A percentile compares a stretch with the other conserved stretches of the same genome.
Evolutionary conservation across 1,140 invertebrate genomes (phyloP).

Genomic region (Drosophila parabipectinata): DNA sequence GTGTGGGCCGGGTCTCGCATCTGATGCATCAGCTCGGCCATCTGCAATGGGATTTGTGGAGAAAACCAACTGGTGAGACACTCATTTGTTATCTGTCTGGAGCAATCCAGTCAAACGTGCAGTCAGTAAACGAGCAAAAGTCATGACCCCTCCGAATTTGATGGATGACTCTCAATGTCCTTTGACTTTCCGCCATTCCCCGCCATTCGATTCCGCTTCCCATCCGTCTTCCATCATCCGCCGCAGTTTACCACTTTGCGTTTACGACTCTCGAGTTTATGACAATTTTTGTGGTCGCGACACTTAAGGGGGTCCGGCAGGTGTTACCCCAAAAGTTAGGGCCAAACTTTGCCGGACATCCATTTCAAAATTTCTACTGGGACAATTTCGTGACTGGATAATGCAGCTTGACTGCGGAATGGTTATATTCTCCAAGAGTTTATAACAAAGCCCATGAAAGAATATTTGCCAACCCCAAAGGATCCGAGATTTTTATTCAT

Average conservation of each 20-base stretch:
- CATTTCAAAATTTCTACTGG: conserved; percentile 33
- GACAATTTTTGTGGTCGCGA: conserved; percentile 51
- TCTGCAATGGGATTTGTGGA: conserved; percentile 46
- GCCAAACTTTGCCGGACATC: conserved; percentile 17
- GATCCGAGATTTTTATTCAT: no score
- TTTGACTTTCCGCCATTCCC: background rate
- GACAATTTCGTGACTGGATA: conserved; percentile 27
- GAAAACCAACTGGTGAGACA: conserved; percentile 9
- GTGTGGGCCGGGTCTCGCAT: conserved; percentile 83
- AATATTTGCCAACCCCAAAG: background rate
- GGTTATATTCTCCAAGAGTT: background rate
- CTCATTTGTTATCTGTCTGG: conserved; percentile 5
- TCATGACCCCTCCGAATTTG: conserved; percentile 14
- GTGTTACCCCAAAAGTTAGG: background rate
- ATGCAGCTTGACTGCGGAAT: conserved; percentile 15
- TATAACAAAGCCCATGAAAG: conserved; percentile 6
- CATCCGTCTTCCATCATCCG: conserved; percentile 5
- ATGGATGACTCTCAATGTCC: conserved; percentile 19
- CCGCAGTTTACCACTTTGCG: conserved; percentile 4
- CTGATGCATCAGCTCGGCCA: conserved; percentile 84
- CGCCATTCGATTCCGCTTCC: conserved; percentile 14
- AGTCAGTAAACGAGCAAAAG: conserved; percentile 29
- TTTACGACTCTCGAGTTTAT: conserved; percentile 63
- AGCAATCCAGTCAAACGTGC: conserved; percentile 33
- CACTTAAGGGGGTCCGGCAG: conserved; percentile 46